A percentile compares a stretch with the other conserved stretches of the same genome.
Conservation (phyloP, 2,888 invertebrate genomes). For the Limnephilus marmoratus region DNA sequence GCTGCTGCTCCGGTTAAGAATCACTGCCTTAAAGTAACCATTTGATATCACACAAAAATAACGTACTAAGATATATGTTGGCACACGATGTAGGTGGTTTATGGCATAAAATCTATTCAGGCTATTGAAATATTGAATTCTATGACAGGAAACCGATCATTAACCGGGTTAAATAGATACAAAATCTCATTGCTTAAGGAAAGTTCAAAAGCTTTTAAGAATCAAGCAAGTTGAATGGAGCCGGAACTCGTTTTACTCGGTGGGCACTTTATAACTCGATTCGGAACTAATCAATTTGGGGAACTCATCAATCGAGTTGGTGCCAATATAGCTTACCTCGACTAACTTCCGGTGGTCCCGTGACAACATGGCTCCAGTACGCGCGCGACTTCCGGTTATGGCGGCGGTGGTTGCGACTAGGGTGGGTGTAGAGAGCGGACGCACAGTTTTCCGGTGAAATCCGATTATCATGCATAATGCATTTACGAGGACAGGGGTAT, state of each 20-base stretch:
- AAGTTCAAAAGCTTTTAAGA: neutral
- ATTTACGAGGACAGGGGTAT: constrained; percentile 30
- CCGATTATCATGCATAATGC: constrained; percentile 52
- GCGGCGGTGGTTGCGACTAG: neutral
- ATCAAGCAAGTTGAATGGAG: neutral
- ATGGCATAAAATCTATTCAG: neutral
- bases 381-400: constrained; percentile 25
- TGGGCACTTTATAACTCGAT: neutral
- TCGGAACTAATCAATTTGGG: constrained; percentile 2
- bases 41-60: neutral
- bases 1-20: no score
- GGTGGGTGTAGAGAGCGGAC: neutral
- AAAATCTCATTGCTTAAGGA: neutral
- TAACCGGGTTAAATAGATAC: neutral
- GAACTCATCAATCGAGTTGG: constrained; percentile 4
- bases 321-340: constrained; percentile 3
- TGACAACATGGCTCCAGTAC: neutral
- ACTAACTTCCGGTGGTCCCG: neutral
- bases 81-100: neutral
- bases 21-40: neutral
- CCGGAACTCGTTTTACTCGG: neutral
- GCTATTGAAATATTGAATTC: neutral
- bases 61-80: neutral
- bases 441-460: constrained; percentile 29
- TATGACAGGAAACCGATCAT: neutral